Base-by-base conservation (phyloP, 1,140 invertebrate species). In the Charaxes varanes region DNA sequence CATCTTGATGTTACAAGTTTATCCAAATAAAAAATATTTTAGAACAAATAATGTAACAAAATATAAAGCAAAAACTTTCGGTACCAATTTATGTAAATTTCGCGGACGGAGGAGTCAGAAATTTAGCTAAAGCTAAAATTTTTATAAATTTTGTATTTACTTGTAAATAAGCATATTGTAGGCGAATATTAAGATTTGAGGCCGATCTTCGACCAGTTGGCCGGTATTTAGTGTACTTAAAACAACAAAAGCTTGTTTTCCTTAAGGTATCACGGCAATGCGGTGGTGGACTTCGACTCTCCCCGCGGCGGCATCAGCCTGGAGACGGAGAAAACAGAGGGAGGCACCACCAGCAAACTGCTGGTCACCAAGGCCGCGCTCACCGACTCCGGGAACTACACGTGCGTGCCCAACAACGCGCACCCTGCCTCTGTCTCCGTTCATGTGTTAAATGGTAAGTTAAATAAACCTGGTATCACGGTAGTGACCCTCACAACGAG, bases 251-350 rank as follows among this genome's bases (percentile, higher is more conserved):
- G 15, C 3, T 10, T n/a, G 10, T 14, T 2, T 18, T 4, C 24
- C 22, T 18, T 1, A 45, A 88, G 87, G 87, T 94, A 94, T 70
- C 93, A 95, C 64, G 93, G 93, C 15, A 88, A 86, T 16, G 86
- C 89, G 6, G 88, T 94, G 8, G 90, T 95, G 4, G 93, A 95
- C 80, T 95, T 95, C 68, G 93, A 95, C 78, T 94, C 93, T 14
- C 90, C 93, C 8, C 87, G 93, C 51, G 91, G 91, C 31, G 94
- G 94, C 6, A 94, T 97, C 65, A 94, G 92, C 65, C 86, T 97
- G 55, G 94, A 96, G 81, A 96, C 94, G 1, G 94, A 96, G 82
- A 95, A 95, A 85, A 94, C 93, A 2, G 93, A 94, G 56, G 88
- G 89, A 4, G 93, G 93, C 6, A 96, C 94, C 19, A 95, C 94